Base-by-base conservation (phyloP, 2,113 vertebrate species). In the Aegypius monachus region DNA sequence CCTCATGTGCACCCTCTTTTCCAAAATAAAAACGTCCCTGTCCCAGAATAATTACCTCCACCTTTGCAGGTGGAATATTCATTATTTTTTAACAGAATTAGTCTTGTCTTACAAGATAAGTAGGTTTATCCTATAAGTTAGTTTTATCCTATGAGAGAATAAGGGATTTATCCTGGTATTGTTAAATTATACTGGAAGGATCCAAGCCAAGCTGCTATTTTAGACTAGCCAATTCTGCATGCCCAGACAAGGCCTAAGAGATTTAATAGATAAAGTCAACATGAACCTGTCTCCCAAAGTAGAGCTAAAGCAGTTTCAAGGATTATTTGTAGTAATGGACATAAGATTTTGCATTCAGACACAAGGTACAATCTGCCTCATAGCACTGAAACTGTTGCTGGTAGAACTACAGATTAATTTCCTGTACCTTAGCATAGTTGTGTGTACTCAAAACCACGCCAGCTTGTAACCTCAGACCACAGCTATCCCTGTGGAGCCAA, bases 401-500 rank as follows among this genome's bases (percentile, higher is more conserved):
- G 34, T 82, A 90, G 48, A 85, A 59, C 19, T 66, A 26, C 0
- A 4, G 52, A 52, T 36, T 71, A 61, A 82, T 86, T 93, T 90
- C 81, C 71, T 88, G 31, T n/a, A 42, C 62, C 58, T 86, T 75
- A 45, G 36, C 29, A 38, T 9, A 83, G 21, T 11, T 1, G 0
- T n/a, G 36, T 62, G 31, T 70, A 93, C 47, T 94, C 58, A 95
- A 87, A 95, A 85, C 78, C 79, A 66, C 2, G 43, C 9, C 2
- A 93, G 38, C 17, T 70, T 80, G 63, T 94, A 94, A 94, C 72
- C 59, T 55, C 86, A 95, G 83, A 62, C 47, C 62, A 56, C 36
- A 87, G 68, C 50, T 86, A 43, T 77, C 67, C 68, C 67, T 91
- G 43, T 81, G 83, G 95, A 97, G 88, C 52, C 84, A 77, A 96